A percentile compares a stretch with the other conserved stretches of the same genome.
Conservation (phyloP, 2,888 invertebrate genomes). For the Rapana venosa region DNA sequence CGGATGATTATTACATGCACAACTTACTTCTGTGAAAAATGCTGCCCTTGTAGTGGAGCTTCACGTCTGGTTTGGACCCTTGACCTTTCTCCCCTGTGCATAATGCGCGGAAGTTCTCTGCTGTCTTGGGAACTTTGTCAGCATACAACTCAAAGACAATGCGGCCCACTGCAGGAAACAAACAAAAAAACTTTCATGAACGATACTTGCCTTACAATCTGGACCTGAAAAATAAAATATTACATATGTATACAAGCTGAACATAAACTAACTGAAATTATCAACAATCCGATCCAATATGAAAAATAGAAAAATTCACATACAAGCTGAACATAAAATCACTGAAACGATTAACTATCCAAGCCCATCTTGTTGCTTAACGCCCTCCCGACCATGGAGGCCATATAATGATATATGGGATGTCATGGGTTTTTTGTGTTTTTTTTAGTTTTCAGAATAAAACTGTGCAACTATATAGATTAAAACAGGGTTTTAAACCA, state of each 20-base stretch:
- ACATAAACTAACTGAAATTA: no score
- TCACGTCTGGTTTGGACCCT: slow-evolving; percentile 74
- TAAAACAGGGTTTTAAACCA: no score
- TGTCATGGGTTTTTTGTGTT: no score
- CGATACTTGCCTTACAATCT: neutral
- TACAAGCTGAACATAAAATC: neutral
- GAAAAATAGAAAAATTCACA: neutral
- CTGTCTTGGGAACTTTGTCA: slow-evolving; percentile 76
- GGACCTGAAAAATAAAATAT: neutral
- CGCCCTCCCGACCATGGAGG: no score
- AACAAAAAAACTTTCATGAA: neutral
- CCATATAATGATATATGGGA: no score
- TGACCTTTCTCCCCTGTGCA: slow-evolving; percentile 78
- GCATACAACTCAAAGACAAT: slow-evolving; percentile 76
- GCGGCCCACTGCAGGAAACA: slow-evolving; percentile 65
- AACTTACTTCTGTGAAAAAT: slow-evolving; percentile 76
- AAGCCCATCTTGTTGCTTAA: no score
- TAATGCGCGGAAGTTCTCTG: slow-evolving; percentile 77
- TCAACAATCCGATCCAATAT: no score
- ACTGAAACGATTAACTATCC: no score
- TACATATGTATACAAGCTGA: neutral
- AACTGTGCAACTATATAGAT: no score
- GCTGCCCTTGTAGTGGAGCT: slow-evolving; percentile 78
- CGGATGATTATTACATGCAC: slow-evolving; percentile 30
- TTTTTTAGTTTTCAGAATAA: no score